These are phyloP conservation scores for Formicarius rufipectus DNA, from an alignment of 2,113 vertebrate species.

Conservation along the genomic window DNA sequence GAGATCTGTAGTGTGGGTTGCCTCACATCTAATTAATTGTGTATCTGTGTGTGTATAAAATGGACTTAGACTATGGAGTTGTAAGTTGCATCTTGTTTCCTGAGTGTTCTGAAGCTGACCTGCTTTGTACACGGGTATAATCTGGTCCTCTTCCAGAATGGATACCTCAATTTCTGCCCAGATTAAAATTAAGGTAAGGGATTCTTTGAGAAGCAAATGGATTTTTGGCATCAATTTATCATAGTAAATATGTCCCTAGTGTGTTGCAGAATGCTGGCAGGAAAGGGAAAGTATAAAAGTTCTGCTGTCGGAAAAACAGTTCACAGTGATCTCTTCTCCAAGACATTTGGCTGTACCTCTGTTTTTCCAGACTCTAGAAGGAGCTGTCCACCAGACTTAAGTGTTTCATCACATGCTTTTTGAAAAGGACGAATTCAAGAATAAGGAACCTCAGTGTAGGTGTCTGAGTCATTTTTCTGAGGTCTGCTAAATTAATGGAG, in stretches of 20 bases:
- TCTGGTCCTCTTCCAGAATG: not conserved
- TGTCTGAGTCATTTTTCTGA: not conserved
- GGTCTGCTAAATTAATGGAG: not conserved
- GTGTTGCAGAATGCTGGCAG: not conserved
- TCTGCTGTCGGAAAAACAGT: not conserved
- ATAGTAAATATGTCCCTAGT: not conserved
- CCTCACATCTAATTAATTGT: not conserved
- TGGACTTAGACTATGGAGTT: not conserved
- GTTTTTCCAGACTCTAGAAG: not conserved
- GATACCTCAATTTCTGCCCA: not conserved
- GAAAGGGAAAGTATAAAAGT: not conserved
- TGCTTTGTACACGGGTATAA: not conserved
- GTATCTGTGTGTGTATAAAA: not conserved
- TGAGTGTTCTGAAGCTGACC: not conserved
- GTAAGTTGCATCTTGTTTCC: not conserved
- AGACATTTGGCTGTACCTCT: conserved; percentile 12
- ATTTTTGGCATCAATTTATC: not conserved
- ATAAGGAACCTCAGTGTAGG: not conserved
- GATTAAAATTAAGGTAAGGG: not conserved
- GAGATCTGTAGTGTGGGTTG: not conserved
- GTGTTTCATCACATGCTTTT: not conserved
- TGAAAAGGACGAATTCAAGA: not conserved
- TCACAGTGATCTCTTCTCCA: not conserved
- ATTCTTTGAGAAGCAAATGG: not conserved
- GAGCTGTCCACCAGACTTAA: not conserved